Percentiles rank a stretch among this genome's conserved stretches.
Conservation (phyloP, 2,888 invertebrate species). For the Patella caerulea region DNA sequence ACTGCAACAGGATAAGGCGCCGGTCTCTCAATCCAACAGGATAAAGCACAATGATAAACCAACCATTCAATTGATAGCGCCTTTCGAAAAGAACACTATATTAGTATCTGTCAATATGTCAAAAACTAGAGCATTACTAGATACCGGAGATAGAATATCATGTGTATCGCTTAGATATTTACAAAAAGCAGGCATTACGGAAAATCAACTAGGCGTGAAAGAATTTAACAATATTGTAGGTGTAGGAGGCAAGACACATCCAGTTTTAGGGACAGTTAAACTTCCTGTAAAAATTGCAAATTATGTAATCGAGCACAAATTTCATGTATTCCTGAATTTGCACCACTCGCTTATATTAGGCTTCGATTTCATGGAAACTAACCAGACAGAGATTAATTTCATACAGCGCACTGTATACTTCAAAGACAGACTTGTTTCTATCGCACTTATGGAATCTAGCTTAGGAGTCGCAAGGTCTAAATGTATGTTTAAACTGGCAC, state of each 20-base stretch:
- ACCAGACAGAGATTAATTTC: constrained; percentile 31
- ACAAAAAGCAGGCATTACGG: neutral
- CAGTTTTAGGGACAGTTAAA: constrained; percentile 18
- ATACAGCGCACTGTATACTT: constrained; percentile 16
- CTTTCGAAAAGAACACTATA: neutral
- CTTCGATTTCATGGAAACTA: constrained; percentile 34
- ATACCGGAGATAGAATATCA: neutral
- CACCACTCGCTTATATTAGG: constrained; percentile 25
- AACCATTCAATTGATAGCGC: neutral
- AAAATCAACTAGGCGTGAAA: neutral
- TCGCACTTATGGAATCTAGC: too few relatives aligned
- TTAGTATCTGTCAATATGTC: neutral
- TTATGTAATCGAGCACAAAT: too few relatives aligned
- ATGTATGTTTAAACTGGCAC: too few relatives aligned
- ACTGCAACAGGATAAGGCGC: neutral
- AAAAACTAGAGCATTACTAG: neutral
- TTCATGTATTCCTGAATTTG: constrained; percentile 17
- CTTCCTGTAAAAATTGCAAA: constrained; percentile 10
- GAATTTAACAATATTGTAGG: constrained; percentile 12
- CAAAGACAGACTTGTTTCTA: too few relatives aligned
- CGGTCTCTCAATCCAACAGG: neutral
- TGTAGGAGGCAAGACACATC: constrained; percentile 20
- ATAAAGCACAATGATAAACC: neutral
- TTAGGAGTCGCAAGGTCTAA: too few relatives aligned
- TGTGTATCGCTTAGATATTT: neutral